Base-by-base conservation (phyloP, 2,113 vertebrate genomes). In the Silurus asotus region DNA sequence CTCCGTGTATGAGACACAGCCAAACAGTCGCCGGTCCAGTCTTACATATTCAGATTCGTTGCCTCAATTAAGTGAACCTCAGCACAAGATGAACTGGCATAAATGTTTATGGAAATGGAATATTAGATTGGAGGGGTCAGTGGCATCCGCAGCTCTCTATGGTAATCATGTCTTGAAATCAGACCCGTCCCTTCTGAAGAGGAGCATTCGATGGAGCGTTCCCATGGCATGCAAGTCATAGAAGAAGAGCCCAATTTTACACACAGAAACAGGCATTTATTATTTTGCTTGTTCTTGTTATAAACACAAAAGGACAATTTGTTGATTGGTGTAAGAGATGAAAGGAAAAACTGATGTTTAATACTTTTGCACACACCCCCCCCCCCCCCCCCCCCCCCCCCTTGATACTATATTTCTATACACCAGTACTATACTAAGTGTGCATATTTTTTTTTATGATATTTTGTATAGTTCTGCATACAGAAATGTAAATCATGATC, bases 121-220 rank as follows among this genome's bases (percentile, higher is more conserved):
- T 95, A 94, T 95, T 94, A 92, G 93, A 93, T 93, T 92, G 92
- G 90, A 90, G 91, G 91, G 93, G 94, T 95, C 93, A 94, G 88
- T 89, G 90, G 89, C 93, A 92, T 92, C 85, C 91, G 82, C 90
- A 89, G 93, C 93, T 94, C 92, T 93, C 92, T 93, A 92, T 93
- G 93, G 91, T 95, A 95, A 95, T 95, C 91, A 91, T 91, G 93
- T 95, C 95, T 95, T 95, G 93, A 95, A 95, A 95, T 94, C 93
- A 94, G 92, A 92, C 90, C 90, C 76, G 86, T 94, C 91, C 90
- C 90, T 89, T 87, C 91, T 95, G 93, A 95, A 95, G 94, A 94
- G 94, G 92, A 92, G 90, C 92, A 93, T 93, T 91, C 94, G 94
- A 95, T 94, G 87, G 92, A 89, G 91, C 88, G 86, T 92, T 92